Evolutionary conservation across 2,113 vertebrate genomes (phyloP), one percentile per base, ranked within the genome.

Genomic region (Colinus virginianus): DNA sequence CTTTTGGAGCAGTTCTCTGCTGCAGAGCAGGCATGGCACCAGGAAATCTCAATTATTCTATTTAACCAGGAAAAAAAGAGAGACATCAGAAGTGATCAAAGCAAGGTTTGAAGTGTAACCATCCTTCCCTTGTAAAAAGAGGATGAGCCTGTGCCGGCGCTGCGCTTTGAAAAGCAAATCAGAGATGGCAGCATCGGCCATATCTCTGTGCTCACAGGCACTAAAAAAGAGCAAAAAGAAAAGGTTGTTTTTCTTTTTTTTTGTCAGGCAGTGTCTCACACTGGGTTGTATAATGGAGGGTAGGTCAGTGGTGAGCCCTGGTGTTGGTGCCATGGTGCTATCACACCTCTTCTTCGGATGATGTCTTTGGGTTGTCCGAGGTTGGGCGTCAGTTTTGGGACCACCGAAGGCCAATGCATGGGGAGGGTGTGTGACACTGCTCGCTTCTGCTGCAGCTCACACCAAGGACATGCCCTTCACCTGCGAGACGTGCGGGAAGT

Each of bases 391-490:
- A 2, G 34, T 0, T 0, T 1, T n/a, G 76, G 38, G 23, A 21
- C 38, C 2, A 43, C 53, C 68, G 69, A 40, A 71, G 56, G 5
- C 2, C 4, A 59, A 1, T 70, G 67, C 16, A 40, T 3, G 2
- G 36, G 75, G 43, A 87, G 70, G 67, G 13, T 4, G 4, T 25
- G 77, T 95, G 75, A 94, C 69, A 19, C 46, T 51, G 48, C 42
- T 49, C 13, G 51, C 78, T 61, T 95, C 59, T 67, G 1, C 92
- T 80, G 22, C 63, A 99, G 99, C 99, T 85, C 99, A 99, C 95
- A 99, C 99, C n/a, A 99, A 99, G 98, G 99, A 99, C 97, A 99
- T 99, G 99, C 99, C 99, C 0, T 99, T 99, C 97, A 99, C 99
- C 78, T 99, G 99, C 0, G 99, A 99, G 98, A 99, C 99, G 22